Conservation (phyloP, 2,113 vertebrate species). For the Tympanuchus pallidicinctus region DNA sequence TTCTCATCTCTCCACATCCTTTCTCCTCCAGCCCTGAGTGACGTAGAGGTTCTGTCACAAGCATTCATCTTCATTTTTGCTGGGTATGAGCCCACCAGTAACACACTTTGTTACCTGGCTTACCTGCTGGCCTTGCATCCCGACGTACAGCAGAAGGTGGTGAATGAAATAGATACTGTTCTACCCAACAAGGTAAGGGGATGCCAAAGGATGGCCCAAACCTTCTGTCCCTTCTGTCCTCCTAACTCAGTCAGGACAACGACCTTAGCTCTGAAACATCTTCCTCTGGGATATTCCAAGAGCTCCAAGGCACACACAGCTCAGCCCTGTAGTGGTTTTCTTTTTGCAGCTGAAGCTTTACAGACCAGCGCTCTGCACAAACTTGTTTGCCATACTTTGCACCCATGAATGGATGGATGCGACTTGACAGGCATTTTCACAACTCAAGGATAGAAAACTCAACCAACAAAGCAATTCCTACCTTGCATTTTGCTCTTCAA, state of each 20-base stretch:
- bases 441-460: not conserved
- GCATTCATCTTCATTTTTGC: constrained; percentile 83
- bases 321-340: not conserved
- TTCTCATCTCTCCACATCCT: not conserved
- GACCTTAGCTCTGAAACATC: not conserved
- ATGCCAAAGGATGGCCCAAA: rapidly evolving
- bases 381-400: rapidly evolving
- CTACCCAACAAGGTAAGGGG: constrained; percentile 81
- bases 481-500: not conserved
- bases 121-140: constrained; percentile 81
- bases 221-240: not conserved
- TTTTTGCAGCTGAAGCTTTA: not conserved
- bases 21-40: constrained; percentile 75
- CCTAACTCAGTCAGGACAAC: not conserved
- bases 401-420: rapidly evolving
- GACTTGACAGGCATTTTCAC: not conserved
- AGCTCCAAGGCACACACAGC: not conserved
- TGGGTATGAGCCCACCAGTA: constrained; percentile 86
- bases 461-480: not conserved
- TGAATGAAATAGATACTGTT: constrained; percentile 79
- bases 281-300: not conserved
- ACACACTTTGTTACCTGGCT: constrained; percentile 55
- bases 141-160: constrained; percentile 75
- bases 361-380: not conserved
- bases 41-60: constrained; percentile 82